Conservation (phyloP, 2,797 vertebrate species). For the Dendrocincla tyrannina region DNA sequence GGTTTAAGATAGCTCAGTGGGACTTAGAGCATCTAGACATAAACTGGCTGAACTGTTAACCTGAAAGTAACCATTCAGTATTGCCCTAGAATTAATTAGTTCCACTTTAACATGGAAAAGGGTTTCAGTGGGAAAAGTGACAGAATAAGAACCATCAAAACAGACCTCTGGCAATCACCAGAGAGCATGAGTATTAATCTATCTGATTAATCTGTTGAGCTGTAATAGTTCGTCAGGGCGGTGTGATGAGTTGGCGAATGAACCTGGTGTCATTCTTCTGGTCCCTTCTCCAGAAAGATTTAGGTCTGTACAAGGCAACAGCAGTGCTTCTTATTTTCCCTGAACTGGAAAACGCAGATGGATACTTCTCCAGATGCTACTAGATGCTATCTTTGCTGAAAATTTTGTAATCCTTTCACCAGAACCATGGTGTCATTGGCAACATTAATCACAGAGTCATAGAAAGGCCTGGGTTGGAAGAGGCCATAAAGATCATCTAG, state of each 20-base stretch:
- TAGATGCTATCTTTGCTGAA: background rate
- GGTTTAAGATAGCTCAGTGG: slow-evolving; percentile 2
- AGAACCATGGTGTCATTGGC: background rate
- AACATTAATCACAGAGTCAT: background rate
- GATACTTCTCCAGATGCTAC: background rate
- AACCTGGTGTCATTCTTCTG: slow-evolving; percentile 10
- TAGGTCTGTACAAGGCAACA: background rate
- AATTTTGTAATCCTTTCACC: background rate
- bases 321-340: background rate
- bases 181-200: slow-evolving; percentile 61
- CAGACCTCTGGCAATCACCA: slow-evolving; percentile 52
- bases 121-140: slow-evolving; percentile 42
- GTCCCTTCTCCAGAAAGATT: background rate
- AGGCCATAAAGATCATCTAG: background rate
- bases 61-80: slow-evolving; percentile 54
- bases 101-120: slow-evolving; percentile 60
- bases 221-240: slow-evolving; percentile 47
- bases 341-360: background rate
- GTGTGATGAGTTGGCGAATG: slow-evolving; percentile 27
- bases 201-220: slow-evolving; percentile 59
- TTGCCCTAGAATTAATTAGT: slow-evolving; percentile 64
- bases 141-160: slow-evolving; percentile 55
- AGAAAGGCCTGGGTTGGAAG: background rate
- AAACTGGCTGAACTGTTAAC: slow-evolving; percentile 40
- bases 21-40: background rate